phyloP scores from a whole-genome alignment of 2,888 invertebrate genomes.

The Girardia tigrina region DNA sequence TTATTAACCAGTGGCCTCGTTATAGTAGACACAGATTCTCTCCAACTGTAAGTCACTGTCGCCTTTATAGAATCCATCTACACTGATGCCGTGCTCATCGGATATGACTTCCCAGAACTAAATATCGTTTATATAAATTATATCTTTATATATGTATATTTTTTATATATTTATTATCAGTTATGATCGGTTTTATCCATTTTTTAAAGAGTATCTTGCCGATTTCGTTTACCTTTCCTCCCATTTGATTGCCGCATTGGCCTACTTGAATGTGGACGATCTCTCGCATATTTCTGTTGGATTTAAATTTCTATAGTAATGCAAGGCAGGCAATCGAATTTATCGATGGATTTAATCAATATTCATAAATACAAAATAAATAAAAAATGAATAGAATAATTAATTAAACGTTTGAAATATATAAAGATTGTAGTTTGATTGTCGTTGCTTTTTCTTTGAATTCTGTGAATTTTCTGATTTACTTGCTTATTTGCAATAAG shows the following conservation, averaged over 20 bases:
- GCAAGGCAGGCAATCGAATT: neutral
- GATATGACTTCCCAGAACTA: slow-evolving; percentile 20
- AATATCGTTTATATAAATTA: neutral
- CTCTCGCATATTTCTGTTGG: neutral
- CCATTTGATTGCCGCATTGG: slow-evolving; percentile 13
- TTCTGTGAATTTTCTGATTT: too few species aligned
- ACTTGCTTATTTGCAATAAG: too few species aligned
- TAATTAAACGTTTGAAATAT: too few species aligned
- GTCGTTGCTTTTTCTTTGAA: too few species aligned
- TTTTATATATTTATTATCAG: too few species aligned
- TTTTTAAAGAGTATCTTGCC: too few species aligned
- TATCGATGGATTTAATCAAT: neutral
- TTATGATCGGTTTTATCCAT: too few species aligned
- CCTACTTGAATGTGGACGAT: slow-evolving; percentile 16
- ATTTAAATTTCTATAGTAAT: slow-evolving; percentile 23
- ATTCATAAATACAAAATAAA: too few species aligned
- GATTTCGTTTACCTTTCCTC: slow-evolving; percentile 14
- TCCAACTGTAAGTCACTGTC: slow-evolving; percentile 14
- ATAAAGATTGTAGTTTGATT: too few species aligned
- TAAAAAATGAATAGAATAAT: too few species aligned
- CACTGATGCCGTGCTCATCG: slow-evolving; percentile 15
- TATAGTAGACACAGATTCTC: neutral
- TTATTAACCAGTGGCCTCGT: neutral
- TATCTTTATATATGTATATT: too few species aligned
- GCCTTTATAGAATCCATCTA: slow-evolving; percentile 1